Evolutionary conservation across 2,888 invertebrate species (phyloP).

Genomic region (Lasioglossum malachurum): DNA sequence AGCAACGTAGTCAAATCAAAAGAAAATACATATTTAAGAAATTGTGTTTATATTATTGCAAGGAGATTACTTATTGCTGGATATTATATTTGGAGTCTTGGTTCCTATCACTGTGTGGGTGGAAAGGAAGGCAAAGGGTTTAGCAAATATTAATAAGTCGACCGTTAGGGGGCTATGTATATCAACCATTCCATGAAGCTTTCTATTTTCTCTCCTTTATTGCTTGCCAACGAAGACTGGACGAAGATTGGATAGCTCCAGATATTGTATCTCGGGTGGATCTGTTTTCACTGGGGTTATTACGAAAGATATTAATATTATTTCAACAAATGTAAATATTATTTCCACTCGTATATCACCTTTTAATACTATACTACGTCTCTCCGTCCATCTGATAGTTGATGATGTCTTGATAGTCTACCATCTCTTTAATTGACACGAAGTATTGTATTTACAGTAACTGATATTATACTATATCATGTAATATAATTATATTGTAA

Average conservation of each 20-base stretch:
- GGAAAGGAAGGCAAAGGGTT: constrained; percentile 44
- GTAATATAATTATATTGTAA: too few species aligned
- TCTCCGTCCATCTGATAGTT: not conserved
- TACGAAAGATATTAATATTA: not conserved
- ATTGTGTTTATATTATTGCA: not conserved
- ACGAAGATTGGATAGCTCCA: not conserved
- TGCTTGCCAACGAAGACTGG: not conserved
- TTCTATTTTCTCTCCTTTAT: constrained; percentile 33
- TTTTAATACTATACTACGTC: not conserved
- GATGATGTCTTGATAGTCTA: too few species aligned
- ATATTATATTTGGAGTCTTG: constrained; percentile 26
- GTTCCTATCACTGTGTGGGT: not conserved
- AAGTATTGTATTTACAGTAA: not conserved
- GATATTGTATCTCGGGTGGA: not conserved
- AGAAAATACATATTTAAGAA: not conserved
- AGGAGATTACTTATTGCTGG: not conserved
- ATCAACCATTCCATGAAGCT: constrained; percentile 23
- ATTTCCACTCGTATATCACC: not conserved
- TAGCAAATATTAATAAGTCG: constrained; percentile 72
- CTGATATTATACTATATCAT: too few species aligned
- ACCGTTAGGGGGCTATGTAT: constrained; percentile 7
- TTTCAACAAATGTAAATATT: constrained; percentile 4
- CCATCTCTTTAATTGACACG: not conserved
- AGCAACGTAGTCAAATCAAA: not conserved
- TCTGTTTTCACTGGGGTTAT: not conserved